Conservation (phyloP, 23 tunicate genomes). For the Styela clava region DNA sequence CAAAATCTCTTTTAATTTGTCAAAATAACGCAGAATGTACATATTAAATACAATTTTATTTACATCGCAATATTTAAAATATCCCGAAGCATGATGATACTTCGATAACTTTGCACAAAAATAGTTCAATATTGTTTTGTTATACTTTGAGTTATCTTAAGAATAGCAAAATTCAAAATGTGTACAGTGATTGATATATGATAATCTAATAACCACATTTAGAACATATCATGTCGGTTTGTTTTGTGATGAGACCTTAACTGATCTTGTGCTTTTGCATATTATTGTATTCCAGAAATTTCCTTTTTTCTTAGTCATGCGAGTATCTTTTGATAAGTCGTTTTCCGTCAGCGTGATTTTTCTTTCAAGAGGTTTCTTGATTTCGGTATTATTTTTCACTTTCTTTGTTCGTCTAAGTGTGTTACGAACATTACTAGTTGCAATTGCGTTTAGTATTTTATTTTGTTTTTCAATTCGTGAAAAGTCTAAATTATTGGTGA, state of each 20-base stretch:
- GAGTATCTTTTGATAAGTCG: neutral
- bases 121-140: no score
- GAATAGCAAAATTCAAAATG: no score
- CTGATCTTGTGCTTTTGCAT: neutral
- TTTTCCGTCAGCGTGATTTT: neutral
- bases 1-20: no score
- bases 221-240: no score
- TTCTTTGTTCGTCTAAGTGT: neutral
- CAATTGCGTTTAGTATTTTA: neutral
- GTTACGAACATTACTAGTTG: neutral
- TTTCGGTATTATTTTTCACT: neutral
- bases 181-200: no score
- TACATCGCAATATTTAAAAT: no score
- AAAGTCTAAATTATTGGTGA: neutral
- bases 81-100: no score
- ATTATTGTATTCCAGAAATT: neutral
- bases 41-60: no score
- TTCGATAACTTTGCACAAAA: no score
- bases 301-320: neutral
- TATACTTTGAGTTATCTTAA: no score
- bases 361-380: neutral
- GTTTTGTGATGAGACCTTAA: neutral
- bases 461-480: neutral
- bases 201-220: no score
- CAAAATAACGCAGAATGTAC: no score